Evolutionary conservation across 2,113 vertebrate species (phyloP), one percentile per base, ranked within the genome.

Genomic region (Tetrao urogallus): DNA sequence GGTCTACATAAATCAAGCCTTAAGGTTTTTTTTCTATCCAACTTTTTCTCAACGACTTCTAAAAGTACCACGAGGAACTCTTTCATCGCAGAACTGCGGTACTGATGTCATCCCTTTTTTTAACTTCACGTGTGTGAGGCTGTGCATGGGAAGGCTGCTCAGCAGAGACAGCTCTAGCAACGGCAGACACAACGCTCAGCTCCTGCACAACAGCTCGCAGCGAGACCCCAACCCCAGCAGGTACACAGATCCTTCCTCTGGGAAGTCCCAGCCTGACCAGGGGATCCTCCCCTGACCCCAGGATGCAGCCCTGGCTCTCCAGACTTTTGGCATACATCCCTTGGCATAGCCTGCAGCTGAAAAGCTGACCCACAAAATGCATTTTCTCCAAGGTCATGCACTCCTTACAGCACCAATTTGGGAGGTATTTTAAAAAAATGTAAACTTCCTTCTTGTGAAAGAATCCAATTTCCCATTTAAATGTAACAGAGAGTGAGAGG

Each of bases 81-180:
- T 86, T 92, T 75, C 91, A 92, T 61, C 85, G 34, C 82, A 50
- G 76, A 94, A 61, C 91, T 84, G 93, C 34, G 3, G 83, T 58
- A 88, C 93, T 95, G 94, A 96, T 95, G 95, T 97, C 94, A 97
- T 95, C 90, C 71, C 95, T 95, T 96, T 96, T 96, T 96, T 94
- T 95, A 97, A 94, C 90, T 94, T 95, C 95, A 94, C 93, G 77
- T 91, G 95, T 94, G 92, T 85, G 69, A 54, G 85, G 85, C 93
- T 94, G 85, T 84, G 86, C 82, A 34, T 56, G 69, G 25, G 92
- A 80, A 87, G 85, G 93, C 89, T 95, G 91, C 88, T 95, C 66
- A 71, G 89, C 88, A 96, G 86, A 91, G 76, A 87, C 84, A 89
- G 90, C 93, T 92, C 92, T 86, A 94, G 90, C 89, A 93, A 69